Evolutionary conservation across 2,797 vertebrate genomes (phyloP), one percentile per base, ranked within the genome.

Genomic region (Eupleurogrammus muticus): DNA sequence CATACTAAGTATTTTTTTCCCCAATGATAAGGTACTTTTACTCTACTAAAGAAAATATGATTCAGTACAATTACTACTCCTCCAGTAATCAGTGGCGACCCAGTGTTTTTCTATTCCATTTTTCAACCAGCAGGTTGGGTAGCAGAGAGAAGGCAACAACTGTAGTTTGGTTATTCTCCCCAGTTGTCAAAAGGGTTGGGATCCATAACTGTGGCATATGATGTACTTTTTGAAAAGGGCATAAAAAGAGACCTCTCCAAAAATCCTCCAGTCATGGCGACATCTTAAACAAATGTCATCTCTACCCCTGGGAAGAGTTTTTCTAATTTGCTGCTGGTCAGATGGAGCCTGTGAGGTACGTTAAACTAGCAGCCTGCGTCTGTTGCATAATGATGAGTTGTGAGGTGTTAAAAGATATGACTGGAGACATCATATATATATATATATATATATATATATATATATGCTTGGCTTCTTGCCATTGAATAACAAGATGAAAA

Each of bases 11-110:
- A n/a, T n/a, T n/a, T n/a, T n/a, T n/a, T n/a, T n/a, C n/a, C n/a
- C n/a, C n/a, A 28, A 28, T 28, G 28, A 28, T 28, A 28, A 28
- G 28, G 28, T 28, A 28, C 28, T 28, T 28, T 3, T 28, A 6
- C n/a, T n/a, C n/a, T n/a, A n/a, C n/a, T n/a, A n/a, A 28, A 17
- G 3, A 40, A 42, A 42, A 14, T 42, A 42, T 1, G 14, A 16
- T 5, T 14, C 38, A 42, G 14, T 13, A 42, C 38, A 47, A 47
- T 66, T 51, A 66, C 57, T 28, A 28, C 23, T 58, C 51, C 38
- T 51, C 48, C 10, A 50, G 38, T 9, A 16, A 19, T 53, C 40
- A 40, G 46, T 10, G 11, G 46, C 19, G 21, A 42, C 44, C 52
- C 5, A 28, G 38, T 42, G 4, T 42, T 42, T 16, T 42, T 42